These are phyloP conservation scores for Caenorhabditis doughertyi DNA, from an alignment of 2,888 invertebrate genomes.

Conservation along the genomic window DNA sequence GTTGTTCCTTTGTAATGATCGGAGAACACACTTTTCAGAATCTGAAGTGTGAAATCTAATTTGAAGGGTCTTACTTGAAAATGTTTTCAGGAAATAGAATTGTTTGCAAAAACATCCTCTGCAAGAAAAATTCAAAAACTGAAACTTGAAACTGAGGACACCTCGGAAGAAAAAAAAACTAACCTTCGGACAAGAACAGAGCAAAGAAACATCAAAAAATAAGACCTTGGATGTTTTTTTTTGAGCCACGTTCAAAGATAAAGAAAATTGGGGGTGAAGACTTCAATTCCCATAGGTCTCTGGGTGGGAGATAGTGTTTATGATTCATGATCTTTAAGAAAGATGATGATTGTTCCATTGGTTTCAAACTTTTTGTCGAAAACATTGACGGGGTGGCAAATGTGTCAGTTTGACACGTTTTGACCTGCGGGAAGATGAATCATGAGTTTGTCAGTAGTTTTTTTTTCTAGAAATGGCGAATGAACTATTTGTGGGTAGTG, in stretches of 20 bases:
- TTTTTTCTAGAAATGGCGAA: background rate
- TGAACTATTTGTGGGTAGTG: too few relatives aligned
- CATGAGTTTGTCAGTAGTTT: background rate
- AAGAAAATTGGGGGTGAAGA: conserved; percentile 13
- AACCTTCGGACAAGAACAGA: background rate
- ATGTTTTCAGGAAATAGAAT: background rate
- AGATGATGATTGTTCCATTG: conserved; percentile 50
- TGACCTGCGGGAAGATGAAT: conserved; percentile 32
- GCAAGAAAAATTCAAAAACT: background rate
- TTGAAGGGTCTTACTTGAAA: background rate
- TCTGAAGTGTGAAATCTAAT: conserved; percentile 1
- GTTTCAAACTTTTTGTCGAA: conserved; percentile 30
- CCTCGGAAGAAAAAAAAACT: background rate
- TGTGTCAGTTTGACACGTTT: conserved; percentile 33
- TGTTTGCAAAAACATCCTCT: background rate
- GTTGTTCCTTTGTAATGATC: background rate
- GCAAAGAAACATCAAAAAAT: background rate
- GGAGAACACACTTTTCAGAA: background rate
- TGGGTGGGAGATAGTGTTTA: conserved; percentile 36
- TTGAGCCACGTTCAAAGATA: conserved; percentile 39
- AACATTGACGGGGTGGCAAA: conserved; percentile 38
- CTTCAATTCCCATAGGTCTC: conserved; percentile 27
- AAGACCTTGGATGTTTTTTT: background rate
- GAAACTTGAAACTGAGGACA: conserved; percentile 6
- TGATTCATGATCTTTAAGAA: conserved; percentile 49